phyloP scores from a whole-genome alignment of 2,113 vertebrate species.

The Cathartes aura region DNA sequence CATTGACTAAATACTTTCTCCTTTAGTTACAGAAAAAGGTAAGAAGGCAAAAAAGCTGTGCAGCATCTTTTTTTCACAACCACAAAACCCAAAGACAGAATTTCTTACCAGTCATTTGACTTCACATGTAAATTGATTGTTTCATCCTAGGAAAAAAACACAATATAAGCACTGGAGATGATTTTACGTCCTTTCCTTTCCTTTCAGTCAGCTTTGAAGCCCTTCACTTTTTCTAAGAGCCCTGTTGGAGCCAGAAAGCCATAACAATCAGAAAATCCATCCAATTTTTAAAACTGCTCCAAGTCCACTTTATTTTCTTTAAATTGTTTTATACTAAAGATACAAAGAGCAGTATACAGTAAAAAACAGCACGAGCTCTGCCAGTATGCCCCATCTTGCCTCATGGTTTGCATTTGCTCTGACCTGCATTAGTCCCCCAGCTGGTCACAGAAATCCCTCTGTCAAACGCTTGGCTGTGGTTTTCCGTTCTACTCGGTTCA shows the following conservation, averaged over 20 bases:
- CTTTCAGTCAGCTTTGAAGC: background rate
- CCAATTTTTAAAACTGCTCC: background rate
- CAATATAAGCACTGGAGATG: background rate
- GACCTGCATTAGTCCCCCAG: background rate
- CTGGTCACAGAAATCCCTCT: background rate
- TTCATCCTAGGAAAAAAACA: constrained; percentile 7
- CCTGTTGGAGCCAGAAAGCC: background rate
- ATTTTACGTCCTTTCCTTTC: background rate
- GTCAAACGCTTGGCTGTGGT: background rate
- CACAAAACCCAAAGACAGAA: background rate
- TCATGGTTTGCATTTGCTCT: background rate
- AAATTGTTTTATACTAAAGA: background rate
- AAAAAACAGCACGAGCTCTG: background rate
- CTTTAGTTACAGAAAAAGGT: background rate
- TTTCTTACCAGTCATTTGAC: constrained; percentile 56
- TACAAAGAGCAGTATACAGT: background rate
- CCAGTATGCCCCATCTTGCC: background rate
- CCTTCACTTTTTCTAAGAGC: background rate
- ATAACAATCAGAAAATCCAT: background rate
- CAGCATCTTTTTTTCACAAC: background rate
- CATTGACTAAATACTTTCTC: background rate
- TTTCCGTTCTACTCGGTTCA: background rate
- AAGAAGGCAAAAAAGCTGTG: background rate
- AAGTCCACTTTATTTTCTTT: background rate
- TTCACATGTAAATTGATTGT: constrained; percentile 20